Evolutionary conservation across 2,113 vertebrate species (phyloP), one percentile per base, ranked within the genome.

Genomic region (Hippocampus guttulatus): DNA sequence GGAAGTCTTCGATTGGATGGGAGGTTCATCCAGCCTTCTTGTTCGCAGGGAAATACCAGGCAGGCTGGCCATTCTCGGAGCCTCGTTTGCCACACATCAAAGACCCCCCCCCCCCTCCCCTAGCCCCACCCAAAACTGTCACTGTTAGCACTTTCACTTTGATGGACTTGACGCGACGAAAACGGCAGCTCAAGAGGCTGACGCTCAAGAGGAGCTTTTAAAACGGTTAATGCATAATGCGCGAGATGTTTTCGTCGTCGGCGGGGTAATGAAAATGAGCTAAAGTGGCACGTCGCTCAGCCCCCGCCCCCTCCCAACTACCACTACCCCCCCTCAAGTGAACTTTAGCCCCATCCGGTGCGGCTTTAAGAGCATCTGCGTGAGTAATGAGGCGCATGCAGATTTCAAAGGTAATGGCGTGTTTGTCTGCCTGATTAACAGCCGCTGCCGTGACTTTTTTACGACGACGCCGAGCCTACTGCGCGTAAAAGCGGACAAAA

Each of bases 401-500:
- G 64, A 45, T 25, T 41, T 90, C 80, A 84, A 80, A 87, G 89
- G 85, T 91, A 92, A 92, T 90, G 87, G 90, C 62, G 82, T 89
- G 85, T 91, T 93, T 90, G 90, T 92, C 87, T 84, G 60, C 51
- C 77, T 90, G 90, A 92, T 92, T 90, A 91, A 90, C 82, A 88
- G 87, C 82, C 68, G 76, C 45, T 68, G 12, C 23, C 21, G 14
- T 23, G 11, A 57, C 69, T 85, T 86, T 78, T 84, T 83, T 72
- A 82, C 90, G 83, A 90, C 89, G 87, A 65, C 57, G 78, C 82
- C 87, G 88, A 89, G 88, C 88, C 76, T 84, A 45, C 1, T 73
- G 9, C 7, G 23, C 71, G 73, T 87, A 77, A 87, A 1, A 11
- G 12, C 52, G 51, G 25, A 43, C 21, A 66, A 74, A 79, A 71